Conservation (phyloP, 1,140 invertebrate genomes). For the Temnothorax curvispinosus region DNA sequence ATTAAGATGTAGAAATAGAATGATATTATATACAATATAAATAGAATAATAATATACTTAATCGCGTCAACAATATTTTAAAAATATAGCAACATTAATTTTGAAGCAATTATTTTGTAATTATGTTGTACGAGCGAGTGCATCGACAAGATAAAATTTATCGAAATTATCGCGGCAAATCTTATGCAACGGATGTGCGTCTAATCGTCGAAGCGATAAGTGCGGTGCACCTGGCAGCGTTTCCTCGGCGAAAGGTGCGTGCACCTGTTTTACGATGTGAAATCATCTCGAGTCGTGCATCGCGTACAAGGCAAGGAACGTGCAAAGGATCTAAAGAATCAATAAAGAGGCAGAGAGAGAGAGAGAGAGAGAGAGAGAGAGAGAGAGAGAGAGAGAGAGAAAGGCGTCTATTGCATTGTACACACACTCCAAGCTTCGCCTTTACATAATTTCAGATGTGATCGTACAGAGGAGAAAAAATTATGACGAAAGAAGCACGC, state of each 20-base stretch:
- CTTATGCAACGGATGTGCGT: background rate
- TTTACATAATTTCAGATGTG: background rate
- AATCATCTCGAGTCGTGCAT: conserved; percentile 21
- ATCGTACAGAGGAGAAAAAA: background rate
- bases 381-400: background rate
- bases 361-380: background rate
- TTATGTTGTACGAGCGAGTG: background rate
- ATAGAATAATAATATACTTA: background rate
- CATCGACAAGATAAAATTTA: background rate
- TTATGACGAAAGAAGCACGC: conserved; percentile 19
- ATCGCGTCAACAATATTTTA: background rate
- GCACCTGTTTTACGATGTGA: conserved; percentile 76
- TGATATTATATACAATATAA: background rate
- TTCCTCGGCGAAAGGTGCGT: conserved; percentile 31
- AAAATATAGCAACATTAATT: background rate
- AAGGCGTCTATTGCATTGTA: background rate
- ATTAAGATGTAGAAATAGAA: background rate
- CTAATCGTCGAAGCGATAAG: conserved; percentile 54
- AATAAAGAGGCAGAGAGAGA: conserved; percentile 6
- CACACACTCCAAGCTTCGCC: background rate
- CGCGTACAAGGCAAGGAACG: conserved; percentile 23
- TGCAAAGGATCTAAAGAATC: conserved; percentile 14
- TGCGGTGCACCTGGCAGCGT: conserved; percentile 44
- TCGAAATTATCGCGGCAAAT: conserved; percentile 24
- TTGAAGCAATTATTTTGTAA: background rate